phyloP scores from a whole-genome alignment of 2,797 vertebrate species.

The Alauda arvensis region DNA sequence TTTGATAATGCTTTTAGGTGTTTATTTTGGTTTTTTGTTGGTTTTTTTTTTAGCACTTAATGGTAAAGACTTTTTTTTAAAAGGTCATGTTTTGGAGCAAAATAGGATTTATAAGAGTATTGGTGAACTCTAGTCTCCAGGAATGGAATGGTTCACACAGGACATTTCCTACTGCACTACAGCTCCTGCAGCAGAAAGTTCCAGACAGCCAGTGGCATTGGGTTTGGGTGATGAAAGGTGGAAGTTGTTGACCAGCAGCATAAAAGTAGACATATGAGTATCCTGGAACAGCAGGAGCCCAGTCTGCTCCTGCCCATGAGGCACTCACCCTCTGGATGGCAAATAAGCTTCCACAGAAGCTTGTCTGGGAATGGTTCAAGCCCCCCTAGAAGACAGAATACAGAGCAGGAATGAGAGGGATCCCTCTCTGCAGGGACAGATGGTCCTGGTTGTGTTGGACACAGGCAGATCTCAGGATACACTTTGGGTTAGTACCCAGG shows the following conservation, averaged over 20 bases:
- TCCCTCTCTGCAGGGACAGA: not conserved
- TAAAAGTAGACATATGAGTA: not conserved
- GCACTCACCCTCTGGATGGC: not conserved
- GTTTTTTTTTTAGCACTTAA: not conserved
- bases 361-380: not conserved
- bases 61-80: not conserved
- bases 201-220: not conserved
- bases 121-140: not conserved
- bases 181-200: not conserved
- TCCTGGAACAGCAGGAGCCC: not conserved
- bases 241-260: not conserved
- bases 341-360: not conserved
- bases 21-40: not conserved
- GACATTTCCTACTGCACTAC: not conserved
- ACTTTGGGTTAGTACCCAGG: not conserved
- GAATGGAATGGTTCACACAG: not conserved
- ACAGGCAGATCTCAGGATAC: fast-evolving
- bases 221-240: not conserved
- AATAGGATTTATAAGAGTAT: not conserved
- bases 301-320: not conserved
- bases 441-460: not conserved
- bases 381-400: not conserved
- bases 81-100: not conserved
- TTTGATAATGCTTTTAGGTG: not conserved
- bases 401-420: not conserved